Base-by-base conservation (phyloP, 2,888 invertebrate genomes). In the Biston stratarius region DNA sequence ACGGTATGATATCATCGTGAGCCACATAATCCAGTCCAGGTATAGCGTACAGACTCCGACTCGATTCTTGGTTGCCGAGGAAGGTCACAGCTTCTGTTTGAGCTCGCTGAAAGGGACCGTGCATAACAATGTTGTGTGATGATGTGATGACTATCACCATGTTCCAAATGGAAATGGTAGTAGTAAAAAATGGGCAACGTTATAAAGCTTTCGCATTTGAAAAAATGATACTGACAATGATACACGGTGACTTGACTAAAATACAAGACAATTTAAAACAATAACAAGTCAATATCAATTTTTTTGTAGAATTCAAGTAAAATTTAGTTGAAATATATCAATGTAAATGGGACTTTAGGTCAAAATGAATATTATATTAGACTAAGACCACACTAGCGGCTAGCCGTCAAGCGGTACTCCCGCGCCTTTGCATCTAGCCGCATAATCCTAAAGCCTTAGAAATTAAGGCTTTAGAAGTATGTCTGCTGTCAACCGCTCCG, bases 41-140 rank as follows among this genome's bases (percentile, higher is more conserved):
- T 82, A 99, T 99, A 0, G 99, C 99, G 88, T 99, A 99, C 42
- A 99, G 92, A 83, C 98, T 99, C 66, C 99, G 95, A 81, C 98
- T 98, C 14, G 98, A 98, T 85, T 99, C 99, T 88, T 99, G 99
- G 88, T 98, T 99, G 15, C 99, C 99, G 58, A 99, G 94, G 90
- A 99, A 99, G 0, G 99, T 99, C 0, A 99, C 99, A 6, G 99
- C 98, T 93, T 99, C 99, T 5, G 99, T 98, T 92, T 99, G 99
- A n/a, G 99, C 99, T 80, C 99, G 95, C 99, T 98, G 89, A 9
- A 78, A 78, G 60, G 44, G 52, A 57, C n/a, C 53, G 15, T 42
- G 36, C 9, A 38, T 60, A 52, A 49, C 5, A 51, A 44, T 60
- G 64, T 36, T 47, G 34, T 33, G 8, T 56, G 58, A 45, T 38